Evolutionary conservation across 1,140 invertebrate genomes (phyloP).

Genomic region (Lamellibrachia luymesi): DNA sequence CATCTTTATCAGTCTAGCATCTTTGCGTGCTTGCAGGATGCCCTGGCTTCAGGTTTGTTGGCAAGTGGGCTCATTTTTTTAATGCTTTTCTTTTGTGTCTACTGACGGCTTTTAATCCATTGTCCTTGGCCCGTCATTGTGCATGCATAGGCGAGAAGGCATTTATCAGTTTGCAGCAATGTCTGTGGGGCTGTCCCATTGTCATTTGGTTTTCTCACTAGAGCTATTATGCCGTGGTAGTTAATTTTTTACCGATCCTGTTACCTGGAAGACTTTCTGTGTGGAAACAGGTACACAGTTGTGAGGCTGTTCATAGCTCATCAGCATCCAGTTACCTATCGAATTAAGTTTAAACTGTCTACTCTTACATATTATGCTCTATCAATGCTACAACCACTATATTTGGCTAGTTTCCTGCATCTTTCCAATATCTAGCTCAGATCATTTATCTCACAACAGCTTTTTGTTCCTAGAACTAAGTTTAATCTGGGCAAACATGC

Average conservation of each 20-base stretch:
- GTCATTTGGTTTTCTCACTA: neutral
- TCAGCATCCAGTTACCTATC: neutral
- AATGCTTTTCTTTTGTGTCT: neutral
- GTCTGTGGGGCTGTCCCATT: neutral
- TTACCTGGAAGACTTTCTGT: neutral
- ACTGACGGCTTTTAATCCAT: neutral
- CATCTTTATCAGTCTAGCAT: neutral
- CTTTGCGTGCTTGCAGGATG: neutral
- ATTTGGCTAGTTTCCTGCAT: too few relatives aligned
- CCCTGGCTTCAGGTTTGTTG: neutral
- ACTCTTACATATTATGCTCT: too few relatives aligned
- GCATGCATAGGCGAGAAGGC: neutral
- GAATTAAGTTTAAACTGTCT: too few relatives aligned
- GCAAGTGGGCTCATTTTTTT: neutral
- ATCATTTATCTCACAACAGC: too few relatives aligned
- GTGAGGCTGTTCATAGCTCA: neutral
- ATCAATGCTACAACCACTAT: too few relatives aligned
- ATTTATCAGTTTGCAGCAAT: neutral
- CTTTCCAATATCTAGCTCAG: too few relatives aligned
- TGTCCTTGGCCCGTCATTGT: neutral
- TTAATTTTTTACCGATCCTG: neutral
- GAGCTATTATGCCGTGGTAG: neutral
- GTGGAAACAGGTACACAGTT: neutral
- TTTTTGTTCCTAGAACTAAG: too few relatives aligned
- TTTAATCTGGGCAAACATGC: too few relatives aligned